A percentile compares a stretch with the other conserved stretches of the same genome.
Evolutionary conservation across 2,888 invertebrate genomes (phyloP).

Genomic region (Strigamia transsilvanica): DNA sequence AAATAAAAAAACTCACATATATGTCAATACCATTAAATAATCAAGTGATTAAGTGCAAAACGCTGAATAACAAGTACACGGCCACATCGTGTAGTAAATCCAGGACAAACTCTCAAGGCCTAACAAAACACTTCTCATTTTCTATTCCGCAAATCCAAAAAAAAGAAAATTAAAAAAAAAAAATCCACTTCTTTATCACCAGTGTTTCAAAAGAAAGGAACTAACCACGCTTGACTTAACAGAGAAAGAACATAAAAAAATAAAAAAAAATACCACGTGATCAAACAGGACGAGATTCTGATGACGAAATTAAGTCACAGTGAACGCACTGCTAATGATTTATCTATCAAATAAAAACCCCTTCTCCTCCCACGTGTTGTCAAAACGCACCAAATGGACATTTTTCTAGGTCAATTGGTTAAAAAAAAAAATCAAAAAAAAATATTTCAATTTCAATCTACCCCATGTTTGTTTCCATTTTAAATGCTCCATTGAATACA

Average conservation of each 20-base stretch:
- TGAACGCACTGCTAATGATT: constrained; percentile 33
- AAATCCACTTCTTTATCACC: neutral
- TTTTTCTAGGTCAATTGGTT: constrained; percentile 21
- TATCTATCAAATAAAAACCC: neutral
- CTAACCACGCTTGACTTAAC: constrained; percentile 33
- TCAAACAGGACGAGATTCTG: constrained; percentile 19
- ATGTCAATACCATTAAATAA: constrained; percentile 45
- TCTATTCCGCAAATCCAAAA: neutral
- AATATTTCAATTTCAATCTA: neutral
- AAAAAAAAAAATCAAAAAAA: neutral
- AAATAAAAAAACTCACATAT: neutral
- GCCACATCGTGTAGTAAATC: neutral
- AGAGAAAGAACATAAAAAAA: neutral
- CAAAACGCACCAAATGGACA: neutral
- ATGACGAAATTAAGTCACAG: constrained; percentile 49
- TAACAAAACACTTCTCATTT: neutral
- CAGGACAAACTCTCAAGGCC: constrained; percentile 36
- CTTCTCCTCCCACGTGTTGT: neutral
- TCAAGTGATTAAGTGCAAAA: constrained; percentile 14
- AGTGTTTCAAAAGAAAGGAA: constrained; percentile 27
- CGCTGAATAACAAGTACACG: constrained; percentile 28
- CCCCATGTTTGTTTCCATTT: neutral
- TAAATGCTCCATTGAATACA: neutral
- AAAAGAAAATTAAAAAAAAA: neutral
- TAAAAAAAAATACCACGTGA: neutral